Evolutionary conservation across 2,888 invertebrate species (phyloP).

Genomic region (Embidobia sp.): DNA sequence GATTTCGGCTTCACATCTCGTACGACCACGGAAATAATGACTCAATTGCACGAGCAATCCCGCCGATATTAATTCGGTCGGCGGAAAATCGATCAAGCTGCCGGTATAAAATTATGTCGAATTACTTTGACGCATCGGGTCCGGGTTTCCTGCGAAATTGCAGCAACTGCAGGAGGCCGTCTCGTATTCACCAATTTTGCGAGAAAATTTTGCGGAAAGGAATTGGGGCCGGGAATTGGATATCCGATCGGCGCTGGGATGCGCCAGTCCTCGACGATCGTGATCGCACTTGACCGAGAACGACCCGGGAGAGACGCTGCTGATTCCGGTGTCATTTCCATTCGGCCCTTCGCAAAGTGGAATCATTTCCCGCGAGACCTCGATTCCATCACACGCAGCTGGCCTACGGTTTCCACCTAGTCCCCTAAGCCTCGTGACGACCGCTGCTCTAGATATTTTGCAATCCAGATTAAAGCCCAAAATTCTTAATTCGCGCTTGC

Average conservation of each 20-base stretch:
- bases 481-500: slow-evolving; percentile 50
- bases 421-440: slow-evolving; percentile 61
- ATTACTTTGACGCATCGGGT: too few relatives aligned
- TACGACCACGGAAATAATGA: slow-evolving; percentile 52
- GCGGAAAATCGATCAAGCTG: not conserved
- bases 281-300: slow-evolving; percentile 76
- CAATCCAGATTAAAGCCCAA: slow-evolving; percentile 57
- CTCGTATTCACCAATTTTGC: not conserved
- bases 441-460: slow-evolving; percentile 59
- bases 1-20: slow-evolving; percentile 37
- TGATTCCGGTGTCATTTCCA: slow-evolving; percentile 79
- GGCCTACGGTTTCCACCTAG: slow-evolving; percentile 65
- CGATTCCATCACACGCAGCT: slow-evolving; percentile 68
- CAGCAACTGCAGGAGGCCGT: not conserved
- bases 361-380: slow-evolving; percentile 80
- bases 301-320: slow-evolving; percentile 73
- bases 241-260: slow-evolving; percentile 49
- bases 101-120: slow-evolving; percentile 9
- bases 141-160: not conserved
- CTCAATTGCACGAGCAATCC: slow-evolving; percentile 30
- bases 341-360: slow-evolving; percentile 79
- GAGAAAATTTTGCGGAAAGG: slow-evolving; percentile 28
- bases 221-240: slow-evolving; percentile 24
- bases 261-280: slow-evolving; percentile 64
- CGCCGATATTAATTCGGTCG: slow-evolving; percentile 26